A percentile compares a stretch with the other conserved stretches of the same genome.
Evolutionary conservation across 92 coral and sea anemone species (phyloP).

Genomic region (Montipora capitata): DNA sequence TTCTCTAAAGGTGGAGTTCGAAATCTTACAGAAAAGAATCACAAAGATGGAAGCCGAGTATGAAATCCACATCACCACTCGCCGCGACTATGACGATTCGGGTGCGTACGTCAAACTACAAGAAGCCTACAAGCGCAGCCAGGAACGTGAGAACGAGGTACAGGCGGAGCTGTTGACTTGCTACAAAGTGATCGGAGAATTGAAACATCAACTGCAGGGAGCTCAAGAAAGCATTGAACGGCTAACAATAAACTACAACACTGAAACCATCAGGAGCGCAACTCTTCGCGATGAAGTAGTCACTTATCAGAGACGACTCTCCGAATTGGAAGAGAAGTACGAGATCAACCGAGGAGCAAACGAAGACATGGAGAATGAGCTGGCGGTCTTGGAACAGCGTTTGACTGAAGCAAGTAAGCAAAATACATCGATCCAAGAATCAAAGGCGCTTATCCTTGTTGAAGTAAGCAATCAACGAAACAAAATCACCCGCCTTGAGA

Average conservation of each 20-base stretch:
- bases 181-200: constrained; percentile 84
- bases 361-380: constrained; percentile 92
- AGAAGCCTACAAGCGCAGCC: constrained; percentile 95
- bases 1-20: constrained; percentile 84
- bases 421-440: constrained; percentile 80
- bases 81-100: constrained; percentile 86
- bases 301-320: constrained; percentile 86
- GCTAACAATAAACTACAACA: constrained; percentile 81
- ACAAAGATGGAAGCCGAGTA: constrained; percentile 94
- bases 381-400: constrained; percentile 89
- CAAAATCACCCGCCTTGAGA: constrained; percentile 79
- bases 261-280: constrained; percentile 77
- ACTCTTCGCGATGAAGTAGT: constrained; percentile 88
- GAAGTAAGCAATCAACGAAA: constrained; percentile 82
- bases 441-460: constrained; percentile 78
- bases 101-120: constrained; percentile 90
- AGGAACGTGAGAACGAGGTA: constrained; percentile 96
- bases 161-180: constrained; percentile 92
- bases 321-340: constrained; percentile 95
- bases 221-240: constrained; percentile 82
- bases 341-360: constrained; percentile 86
- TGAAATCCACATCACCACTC: constrained; percentile 88
- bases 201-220: constrained; percentile 85
- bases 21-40: constrained; percentile 87
- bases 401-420: constrained; percentile 86